Evolutionary conservation across 2,797 vertebrate genomes (phyloP).

Genomic region (Enteromius anoplus): DNA sequence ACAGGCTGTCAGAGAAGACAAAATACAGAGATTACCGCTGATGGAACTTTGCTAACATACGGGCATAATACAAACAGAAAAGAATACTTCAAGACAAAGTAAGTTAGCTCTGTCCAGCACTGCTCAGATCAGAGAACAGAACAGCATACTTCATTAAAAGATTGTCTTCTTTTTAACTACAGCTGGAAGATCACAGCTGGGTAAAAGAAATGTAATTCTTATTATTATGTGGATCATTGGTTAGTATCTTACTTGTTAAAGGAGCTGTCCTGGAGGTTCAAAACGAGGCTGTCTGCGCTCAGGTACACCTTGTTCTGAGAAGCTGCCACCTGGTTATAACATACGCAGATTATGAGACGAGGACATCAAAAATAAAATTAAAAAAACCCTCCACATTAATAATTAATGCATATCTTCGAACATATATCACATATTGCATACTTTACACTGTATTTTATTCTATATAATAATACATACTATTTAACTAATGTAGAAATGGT

Average conservation of each 20-base stretch:
- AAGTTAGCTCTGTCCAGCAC: background rate
- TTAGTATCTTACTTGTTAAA: conserved; percentile 80
- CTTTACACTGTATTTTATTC: too few relatives aligned
- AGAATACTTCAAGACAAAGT: background rate
- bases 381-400: background rate
- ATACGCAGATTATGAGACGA: background rate
- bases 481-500: background rate
- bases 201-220: background rate
- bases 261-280: conserved; percentile 87
- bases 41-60: background rate
- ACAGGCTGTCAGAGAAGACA: conserved; percentile 65
- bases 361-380: background rate
- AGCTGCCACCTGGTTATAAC: conserved; percentile 78
- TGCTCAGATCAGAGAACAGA: background rate
- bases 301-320: conserved; percentile 94
- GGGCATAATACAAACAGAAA: background rate
- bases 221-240: background rate
- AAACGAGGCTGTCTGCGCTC: conserved; percentile 88
- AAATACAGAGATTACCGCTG: conserved; percentile 24
- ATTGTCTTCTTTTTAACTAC: background rate
- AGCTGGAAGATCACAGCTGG: background rate
- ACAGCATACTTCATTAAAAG: background rate
- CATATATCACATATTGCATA: background rate
- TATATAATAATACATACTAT: background rate
- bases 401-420: background rate